Conservation (phyloP, 37 sponge, comb jelly and placozoan genomes). For the Bolinopsis microptera region DNA sequence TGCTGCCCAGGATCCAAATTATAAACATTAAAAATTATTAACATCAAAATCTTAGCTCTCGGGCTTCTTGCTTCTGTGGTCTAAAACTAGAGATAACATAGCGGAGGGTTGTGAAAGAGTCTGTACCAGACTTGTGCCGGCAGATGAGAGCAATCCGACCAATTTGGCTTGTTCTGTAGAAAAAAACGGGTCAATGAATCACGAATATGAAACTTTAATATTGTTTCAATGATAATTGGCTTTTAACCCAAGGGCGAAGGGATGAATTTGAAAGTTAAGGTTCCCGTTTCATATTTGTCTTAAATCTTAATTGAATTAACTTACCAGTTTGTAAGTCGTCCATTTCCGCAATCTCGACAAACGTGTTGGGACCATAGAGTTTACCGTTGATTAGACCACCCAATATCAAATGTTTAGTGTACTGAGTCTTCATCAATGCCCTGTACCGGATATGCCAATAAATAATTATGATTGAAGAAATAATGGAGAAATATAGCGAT, state of each 20-base stretch:
- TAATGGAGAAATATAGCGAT: too few species aligned
- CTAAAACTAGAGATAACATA: background rate
- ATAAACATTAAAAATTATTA: too few species aligned
- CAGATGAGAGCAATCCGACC: background rate
- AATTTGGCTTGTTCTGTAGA: background rate
- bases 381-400: slow-evolving; percentile 10
- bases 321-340: background rate
- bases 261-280: too few species aligned
- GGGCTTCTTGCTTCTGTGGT: background rate
- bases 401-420: slow-evolving; percentile 33
- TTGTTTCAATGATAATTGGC: too few species aligned
- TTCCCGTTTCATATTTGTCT: too few species aligned
- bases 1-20: too few species aligned
- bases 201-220: too few species aligned
- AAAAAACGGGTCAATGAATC: too few species aligned
- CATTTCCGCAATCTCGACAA: background rate
- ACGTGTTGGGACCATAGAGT: background rate
- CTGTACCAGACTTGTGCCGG: background rate
- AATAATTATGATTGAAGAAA: background rate
- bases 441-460: background rate
- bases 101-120: background rate
- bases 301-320: too few species aligned
- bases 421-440: background rate
- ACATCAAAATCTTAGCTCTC: slow-evolving; percentile 1
- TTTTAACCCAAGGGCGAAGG: too few species aligned